phyloP scores from a whole-genome alignment of 2,797 vertebrate species.

The Furcifer pardalis region DNA sequence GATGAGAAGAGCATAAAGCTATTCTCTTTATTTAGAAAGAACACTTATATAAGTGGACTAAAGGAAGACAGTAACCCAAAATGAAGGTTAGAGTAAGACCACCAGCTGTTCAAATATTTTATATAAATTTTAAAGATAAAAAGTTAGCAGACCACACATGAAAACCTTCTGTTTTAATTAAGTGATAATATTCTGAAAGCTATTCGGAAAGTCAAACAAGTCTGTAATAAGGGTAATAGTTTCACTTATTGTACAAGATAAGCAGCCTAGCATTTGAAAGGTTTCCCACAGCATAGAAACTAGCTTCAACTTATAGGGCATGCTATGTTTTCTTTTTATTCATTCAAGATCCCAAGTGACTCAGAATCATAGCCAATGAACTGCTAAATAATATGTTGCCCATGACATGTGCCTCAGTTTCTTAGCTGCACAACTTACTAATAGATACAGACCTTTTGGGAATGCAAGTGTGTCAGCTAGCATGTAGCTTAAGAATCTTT shows the following conservation, averaged over 20 bases:
- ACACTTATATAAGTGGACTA: neutral
- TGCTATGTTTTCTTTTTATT: neutral
- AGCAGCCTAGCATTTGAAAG: neutral
- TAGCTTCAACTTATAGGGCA: neutral
- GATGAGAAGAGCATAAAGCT: neutral
- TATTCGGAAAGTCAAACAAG: neutral
- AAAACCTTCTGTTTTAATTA: neutral
- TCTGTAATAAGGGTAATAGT: neutral
- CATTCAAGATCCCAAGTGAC: neutral
- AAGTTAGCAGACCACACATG: neutral
- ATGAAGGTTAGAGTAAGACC: neutral
- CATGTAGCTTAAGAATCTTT: too few relatives aligned
- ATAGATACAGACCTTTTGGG: neutral
- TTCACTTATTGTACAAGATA: neutral
- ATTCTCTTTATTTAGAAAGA: conserved; percentile 7
- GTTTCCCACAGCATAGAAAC: neutral
- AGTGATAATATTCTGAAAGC: neutral
- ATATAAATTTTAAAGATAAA: neutral
- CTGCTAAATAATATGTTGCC: neutral
- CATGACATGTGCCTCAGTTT: too few relatives aligned
- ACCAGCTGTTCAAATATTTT: neutral
- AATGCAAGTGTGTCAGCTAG: too few relatives aligned
- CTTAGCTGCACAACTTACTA: neutral
- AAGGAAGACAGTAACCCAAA: neutral
- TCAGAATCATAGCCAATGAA: neutral